Conservation (phyloP, 2,797 vertebrate genomes). For the Eulemur rubriventer region DNA sequence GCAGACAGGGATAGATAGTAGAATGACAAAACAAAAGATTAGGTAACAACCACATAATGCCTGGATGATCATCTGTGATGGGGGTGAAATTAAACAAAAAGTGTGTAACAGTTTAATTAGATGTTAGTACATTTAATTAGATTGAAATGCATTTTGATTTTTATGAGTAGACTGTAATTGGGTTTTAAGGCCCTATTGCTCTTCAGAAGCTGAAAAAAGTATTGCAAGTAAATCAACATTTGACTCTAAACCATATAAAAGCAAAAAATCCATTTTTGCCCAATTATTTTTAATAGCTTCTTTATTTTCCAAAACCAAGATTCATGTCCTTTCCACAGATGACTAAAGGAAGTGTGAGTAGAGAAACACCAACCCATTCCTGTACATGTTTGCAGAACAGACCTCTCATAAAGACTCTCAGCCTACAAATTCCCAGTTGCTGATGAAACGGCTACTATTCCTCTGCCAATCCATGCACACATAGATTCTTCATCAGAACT, state of each 20-base stretch:
- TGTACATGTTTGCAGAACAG: neutral
- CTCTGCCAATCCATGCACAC: neutral
- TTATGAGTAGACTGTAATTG: neutral
- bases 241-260: conserved; percentile 27
- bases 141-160: conserved; percentile 40
- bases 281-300: neutral
- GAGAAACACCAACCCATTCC: neutral
- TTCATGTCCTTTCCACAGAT: neutral
- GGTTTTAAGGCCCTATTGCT: neutral
- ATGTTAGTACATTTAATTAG: conserved; percentile 16
- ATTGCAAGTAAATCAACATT: conserved; percentile 12
- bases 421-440: neutral
- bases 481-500: neutral
- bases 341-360: neutral
- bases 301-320: conserved; percentile 26
- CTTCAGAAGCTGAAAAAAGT: neutral
- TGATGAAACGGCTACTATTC: neutral
- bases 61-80: neutral
- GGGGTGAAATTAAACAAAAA: neutral
- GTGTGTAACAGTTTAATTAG: neutral
- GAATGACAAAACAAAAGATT: neutral
- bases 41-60: neutral
- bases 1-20: neutral
- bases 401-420: neutral
- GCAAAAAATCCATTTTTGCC: conserved; percentile 16